Conservation (phyloP, 2,113 vertebrate genomes). For the Phaetusa simplex region DNA sequence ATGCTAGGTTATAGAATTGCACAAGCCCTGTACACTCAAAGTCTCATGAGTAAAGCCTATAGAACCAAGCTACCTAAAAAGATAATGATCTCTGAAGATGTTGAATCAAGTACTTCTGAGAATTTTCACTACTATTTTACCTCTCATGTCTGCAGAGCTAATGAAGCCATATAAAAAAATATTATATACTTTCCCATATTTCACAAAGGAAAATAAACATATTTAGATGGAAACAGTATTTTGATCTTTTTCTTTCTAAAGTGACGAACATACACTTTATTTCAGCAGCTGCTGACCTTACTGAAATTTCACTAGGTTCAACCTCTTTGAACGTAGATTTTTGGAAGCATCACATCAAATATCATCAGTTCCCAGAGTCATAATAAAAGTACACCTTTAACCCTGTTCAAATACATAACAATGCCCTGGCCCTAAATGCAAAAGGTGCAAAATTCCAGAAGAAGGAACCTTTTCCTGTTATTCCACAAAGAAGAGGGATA, state of each 20-base stretch:
- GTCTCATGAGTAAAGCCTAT: background rate
- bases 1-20: background rate
- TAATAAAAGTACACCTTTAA: background rate
- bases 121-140: background rate
- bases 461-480: constrained; percentile 16
- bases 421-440: background rate
- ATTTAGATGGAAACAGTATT: background rate
- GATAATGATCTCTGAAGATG: background rate
- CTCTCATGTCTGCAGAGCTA: background rate
- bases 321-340: background rate
- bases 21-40: background rate
- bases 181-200: background rate
- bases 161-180: background rate
- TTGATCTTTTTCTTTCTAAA: background rate
- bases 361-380: background rate
- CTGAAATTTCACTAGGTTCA: background rate
- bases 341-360: background rate
- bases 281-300: background rate
- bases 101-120: background rate
- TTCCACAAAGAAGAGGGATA: background rate
- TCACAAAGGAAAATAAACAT: background rate
- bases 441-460: background rate
- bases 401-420: background rate
- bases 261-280: background rate
- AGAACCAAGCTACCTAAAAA: background rate